These are phyloP conservation scores for Colostygia pectinataria DNA, from an alignment of 2,888 invertebrate genomes.

Conservation along the genomic window DNA sequence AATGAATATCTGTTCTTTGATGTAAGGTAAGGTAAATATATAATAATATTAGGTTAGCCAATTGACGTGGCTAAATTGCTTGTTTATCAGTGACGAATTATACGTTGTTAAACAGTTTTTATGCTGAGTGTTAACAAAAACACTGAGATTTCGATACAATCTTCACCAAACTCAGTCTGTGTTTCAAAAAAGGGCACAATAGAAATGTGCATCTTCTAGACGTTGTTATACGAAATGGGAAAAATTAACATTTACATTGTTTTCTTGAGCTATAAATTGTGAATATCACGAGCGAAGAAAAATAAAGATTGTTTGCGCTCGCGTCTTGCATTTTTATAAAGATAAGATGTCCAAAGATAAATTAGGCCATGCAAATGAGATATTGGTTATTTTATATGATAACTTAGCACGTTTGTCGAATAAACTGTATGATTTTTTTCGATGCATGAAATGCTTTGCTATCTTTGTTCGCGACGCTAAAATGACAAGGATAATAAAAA, in stretches of 20 bases:
- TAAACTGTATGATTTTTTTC: not conserved
- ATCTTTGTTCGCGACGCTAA: not conserved
- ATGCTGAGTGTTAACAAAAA: too few species aligned
- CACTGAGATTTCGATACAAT: too few species aligned
- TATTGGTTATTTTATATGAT: slow-evolving; percentile 20
- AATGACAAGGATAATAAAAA: too few species aligned
- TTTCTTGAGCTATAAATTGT: slow-evolving; percentile 30
- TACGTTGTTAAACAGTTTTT: too few species aligned
- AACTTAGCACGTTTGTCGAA: not conserved
- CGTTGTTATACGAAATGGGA: slow-evolving; percentile 28
- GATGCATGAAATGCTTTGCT: not conserved
- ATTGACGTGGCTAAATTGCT: slow-evolving; percentile 62
- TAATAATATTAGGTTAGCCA: too few species aligned
- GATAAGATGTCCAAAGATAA: slow-evolving; percentile 17
- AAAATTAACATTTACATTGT: slow-evolving; percentile 37
- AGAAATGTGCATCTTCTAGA: slow-evolving; percentile 23
- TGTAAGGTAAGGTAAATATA: too few species aligned
- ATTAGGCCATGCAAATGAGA: slow-evolving; percentile 23
- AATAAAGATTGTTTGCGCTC: slow-evolving; percentile 28
- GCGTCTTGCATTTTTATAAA: slow-evolving; percentile 20
- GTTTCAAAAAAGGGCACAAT: slow-evolving; percentile 19
- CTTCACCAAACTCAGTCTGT: slow-evolving; percentile 30
- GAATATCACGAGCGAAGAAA: slow-evolving; percentile 24
- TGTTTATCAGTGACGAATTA: slow-evolving; percentile 51
- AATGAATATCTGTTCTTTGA: too few species aligned